Evolutionary conservation across 2,888 invertebrate genomes (phyloP).

Genomic region (Andrena fulva): DNA sequence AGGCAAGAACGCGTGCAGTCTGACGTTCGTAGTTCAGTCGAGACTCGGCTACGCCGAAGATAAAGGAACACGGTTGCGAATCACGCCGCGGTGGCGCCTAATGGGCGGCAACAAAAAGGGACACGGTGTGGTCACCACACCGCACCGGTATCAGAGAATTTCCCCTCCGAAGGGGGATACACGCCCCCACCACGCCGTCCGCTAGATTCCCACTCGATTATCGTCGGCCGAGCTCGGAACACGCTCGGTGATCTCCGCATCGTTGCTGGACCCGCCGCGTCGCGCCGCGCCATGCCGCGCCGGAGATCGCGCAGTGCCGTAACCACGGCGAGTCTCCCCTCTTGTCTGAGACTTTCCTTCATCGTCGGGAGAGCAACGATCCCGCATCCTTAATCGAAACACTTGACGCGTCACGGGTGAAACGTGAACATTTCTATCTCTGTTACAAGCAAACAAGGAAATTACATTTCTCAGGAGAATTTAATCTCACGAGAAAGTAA

Average conservation of each 20-base stretch:
- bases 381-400: slow-evolving; percentile 4
- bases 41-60: slow-evolving; percentile 68
- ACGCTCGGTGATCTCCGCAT: slow-evolving; percentile 76
- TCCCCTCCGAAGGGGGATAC: slow-evolving; percentile 55
- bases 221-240: slow-evolving; percentile 57
- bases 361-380: slow-evolving; percentile 11
- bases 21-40: slow-evolving; percentile 54
- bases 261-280: slow-evolving; percentile 74
- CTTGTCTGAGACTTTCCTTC: not conserved
- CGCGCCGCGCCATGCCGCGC: slow-evolving; percentile 40
- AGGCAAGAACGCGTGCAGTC: slow-evolving; percentile 59
- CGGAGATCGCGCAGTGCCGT: slow-evolving; percentile 76
- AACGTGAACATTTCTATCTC: slow-evolving; percentile 16
- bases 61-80: slow-evolving; percentile 84
- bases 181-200: slow-evolving; percentile 40
- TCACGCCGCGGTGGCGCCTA: slow-evolving; percentile 84
- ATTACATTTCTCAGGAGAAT: not conserved
- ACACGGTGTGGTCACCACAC: slow-evolving; percentile 64
- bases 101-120: slow-evolving; percentile 84
- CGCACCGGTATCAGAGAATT: slow-evolving; percentile 53
- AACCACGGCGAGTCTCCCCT: slow-evolving; percentile 8
- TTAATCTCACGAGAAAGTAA: not conserved
- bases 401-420: slow-evolving; percentile 1
- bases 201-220: slow-evolving; percentile 55
- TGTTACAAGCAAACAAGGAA: not conserved